A percentile compares a stretch with the other conserved stretches of the same genome.
Evolutionary conservation across 2,113 vertebrate species (phyloP).

Genomic region (Lepus europaeus): DNA sequence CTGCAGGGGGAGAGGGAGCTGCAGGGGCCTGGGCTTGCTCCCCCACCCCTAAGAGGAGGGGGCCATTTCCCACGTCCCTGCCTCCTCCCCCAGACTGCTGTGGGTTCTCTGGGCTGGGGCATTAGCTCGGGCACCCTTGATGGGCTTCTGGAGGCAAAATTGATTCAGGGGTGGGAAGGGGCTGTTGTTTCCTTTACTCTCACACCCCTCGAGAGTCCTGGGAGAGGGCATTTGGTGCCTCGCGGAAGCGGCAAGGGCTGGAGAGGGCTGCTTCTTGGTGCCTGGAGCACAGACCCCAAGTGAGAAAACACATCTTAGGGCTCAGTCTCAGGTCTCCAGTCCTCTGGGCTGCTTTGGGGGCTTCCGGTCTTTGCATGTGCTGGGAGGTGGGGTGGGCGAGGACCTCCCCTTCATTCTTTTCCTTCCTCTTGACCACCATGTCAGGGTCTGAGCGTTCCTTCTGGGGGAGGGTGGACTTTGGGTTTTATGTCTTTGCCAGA

Average conservation of each 20-base stretch:
- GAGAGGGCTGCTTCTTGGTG: conserved; percentile 12
- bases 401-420: not conserved
- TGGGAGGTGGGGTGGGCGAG: not conserved
- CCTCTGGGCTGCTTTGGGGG: conserved; percentile 6
- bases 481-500: conserved; percentile 30
- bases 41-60: conserved; percentile 47
- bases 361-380: not conserved
- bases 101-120: conserved; percentile 32
- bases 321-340: not conserved
- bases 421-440: conserved; percentile 51
- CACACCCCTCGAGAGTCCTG: not conserved
- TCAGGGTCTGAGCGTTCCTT: conserved; percentile 49
- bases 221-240: conserved; percentile 45
- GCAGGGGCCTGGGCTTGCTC: conserved; percentile 30
- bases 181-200: conserved; percentile 16
- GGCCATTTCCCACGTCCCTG: conserved; percentile 24
- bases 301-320: not conserved
- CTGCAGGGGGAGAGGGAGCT: conserved; percentile 66
- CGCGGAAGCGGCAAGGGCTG: not conserved
- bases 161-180: conserved; percentile 28
- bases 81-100: not conserved
- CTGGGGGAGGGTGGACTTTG: not conserved
- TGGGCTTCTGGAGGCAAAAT: conserved; percentile 24
- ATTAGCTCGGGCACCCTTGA: conserved; percentile 15
- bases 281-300: not conserved